Evolutionary conservation across 2,113 vertebrate species (phyloP).

Genomic region (Alosa alosa): DNA sequence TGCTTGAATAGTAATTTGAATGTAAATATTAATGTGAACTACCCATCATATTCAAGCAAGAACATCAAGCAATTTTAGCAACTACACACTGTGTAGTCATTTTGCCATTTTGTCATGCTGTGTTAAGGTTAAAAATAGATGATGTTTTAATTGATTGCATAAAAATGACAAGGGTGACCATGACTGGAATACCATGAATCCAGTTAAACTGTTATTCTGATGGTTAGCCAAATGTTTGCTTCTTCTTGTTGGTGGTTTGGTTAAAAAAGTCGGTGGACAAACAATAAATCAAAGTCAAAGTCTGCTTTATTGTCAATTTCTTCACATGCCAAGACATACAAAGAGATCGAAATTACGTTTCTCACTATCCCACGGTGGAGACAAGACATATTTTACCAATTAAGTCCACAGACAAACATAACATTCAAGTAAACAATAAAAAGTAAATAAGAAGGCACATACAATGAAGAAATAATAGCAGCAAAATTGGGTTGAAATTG

Average conservation of each 20-base stretch:
- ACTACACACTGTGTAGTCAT: neutral
- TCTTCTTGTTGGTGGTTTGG: neutral
- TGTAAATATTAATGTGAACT: neutral
- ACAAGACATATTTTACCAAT: too few species aligned
- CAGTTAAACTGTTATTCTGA: neutral
- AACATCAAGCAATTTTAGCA: neutral
- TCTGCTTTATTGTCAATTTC: too few species aligned
- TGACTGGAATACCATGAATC: neutral
- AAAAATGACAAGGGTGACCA: neutral
- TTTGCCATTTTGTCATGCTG: neutral
- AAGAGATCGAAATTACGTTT: too few species aligned
- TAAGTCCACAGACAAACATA: too few species aligned
- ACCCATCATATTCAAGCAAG: neutral
- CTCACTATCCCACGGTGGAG: too few species aligned
- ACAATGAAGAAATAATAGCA: too few species aligned
- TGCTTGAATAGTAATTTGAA: slow-evolving; percentile 4
- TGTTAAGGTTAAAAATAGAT: neutral
- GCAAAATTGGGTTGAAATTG: too few species aligned
- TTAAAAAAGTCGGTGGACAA: neutral
- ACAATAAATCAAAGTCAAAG: neutral
- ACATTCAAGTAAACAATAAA: too few species aligned
- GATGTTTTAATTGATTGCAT: neutral
- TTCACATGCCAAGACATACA: too few species aligned
- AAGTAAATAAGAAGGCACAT: too few species aligned
- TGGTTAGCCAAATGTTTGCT: neutral